phyloP scores from a whole-genome alignment of 1,140 invertebrate species.

The Leptinotarsa defecta region DNA sequence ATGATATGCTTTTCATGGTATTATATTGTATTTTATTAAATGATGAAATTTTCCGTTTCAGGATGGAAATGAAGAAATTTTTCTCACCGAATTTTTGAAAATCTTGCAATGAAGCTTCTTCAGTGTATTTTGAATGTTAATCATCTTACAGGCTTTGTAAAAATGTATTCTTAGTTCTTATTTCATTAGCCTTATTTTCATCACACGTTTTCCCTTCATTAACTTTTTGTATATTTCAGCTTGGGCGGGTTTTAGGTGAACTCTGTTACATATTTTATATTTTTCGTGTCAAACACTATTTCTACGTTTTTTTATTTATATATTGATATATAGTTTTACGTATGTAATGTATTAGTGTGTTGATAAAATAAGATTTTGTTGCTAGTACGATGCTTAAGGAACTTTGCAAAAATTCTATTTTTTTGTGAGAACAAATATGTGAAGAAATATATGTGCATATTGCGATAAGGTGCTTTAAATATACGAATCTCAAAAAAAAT shows the following conservation, averaged over 20 bases:
- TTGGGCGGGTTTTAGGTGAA: conserved; percentile 21
- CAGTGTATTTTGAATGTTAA: conserved; percentile 35
- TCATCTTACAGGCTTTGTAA: conserved; percentile 10
- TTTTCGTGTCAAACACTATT: conserved; percentile 38
- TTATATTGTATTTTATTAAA: no score
- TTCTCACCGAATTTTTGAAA: neutral
- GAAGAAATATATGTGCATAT: conserved; percentile 24
- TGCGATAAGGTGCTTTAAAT: conserved; percentile 33
- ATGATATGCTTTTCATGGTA: no score
- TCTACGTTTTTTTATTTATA: conserved; percentile 23
- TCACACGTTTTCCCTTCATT: conserved; percentile 13
- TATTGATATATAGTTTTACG: conserved; percentile 22
- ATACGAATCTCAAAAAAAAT: conserved; percentile 37
- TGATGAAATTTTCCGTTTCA: neutral
- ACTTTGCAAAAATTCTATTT: conserved; percentile 1
- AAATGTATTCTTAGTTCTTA: conserved; percentile 16
- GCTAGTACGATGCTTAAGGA: neutral
- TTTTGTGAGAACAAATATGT: conserved; percentile 9
- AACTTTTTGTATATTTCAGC: conserved; percentile 29
- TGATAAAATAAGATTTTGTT: neutral
- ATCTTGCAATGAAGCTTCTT: conserved; percentile 36
- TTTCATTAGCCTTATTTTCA: conserved; percentile 10
- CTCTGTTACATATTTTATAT: conserved; percentile 30
- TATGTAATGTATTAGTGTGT: conserved; percentile 23
- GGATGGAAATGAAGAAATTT: neutral